These are phyloP conservation scores for Tetragnatha montana DNA, from an alignment of 2,888 invertebrate genomes.

Conservation along the genomic window DNA sequence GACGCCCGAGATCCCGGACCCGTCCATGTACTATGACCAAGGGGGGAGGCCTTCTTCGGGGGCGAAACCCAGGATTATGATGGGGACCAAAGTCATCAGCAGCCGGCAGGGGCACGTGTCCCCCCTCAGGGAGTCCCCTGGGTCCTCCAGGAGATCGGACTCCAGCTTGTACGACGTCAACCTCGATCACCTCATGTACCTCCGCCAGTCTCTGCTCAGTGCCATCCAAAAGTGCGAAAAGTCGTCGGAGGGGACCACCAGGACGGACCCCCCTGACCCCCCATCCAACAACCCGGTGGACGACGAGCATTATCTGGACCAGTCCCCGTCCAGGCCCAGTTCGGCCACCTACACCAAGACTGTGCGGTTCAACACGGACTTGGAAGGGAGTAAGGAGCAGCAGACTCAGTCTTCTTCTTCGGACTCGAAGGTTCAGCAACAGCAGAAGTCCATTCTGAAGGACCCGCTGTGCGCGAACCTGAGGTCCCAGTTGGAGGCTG, in stretches of 20 bases:
- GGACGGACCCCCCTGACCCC: neutral
- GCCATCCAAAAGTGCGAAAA: slow-evolving; percentile 74
- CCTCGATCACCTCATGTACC: slow-evolving; percentile 74
- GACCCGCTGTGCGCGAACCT: slow-evolving; percentile 73
- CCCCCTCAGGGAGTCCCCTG: slow-evolving; percentile 54
- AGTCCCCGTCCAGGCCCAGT: neutral
- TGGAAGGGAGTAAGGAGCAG: slow-evolving; percentile 60
- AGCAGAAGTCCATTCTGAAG: slow-evolving; percentile 73
- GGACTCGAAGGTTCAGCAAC: slow-evolving; percentile 28
- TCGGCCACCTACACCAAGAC: slow-evolving; percentile 70
- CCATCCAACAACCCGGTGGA: slow-evolving; percentile 8
- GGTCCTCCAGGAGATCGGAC: slow-evolving; percentile 60
- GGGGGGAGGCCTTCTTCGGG: slow-evolving; percentile 33
- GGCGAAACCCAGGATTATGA: slow-evolving; percentile 74
- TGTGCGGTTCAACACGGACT: slow-evolving; percentile 72
- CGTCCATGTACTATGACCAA: slow-evolving; percentile 73
- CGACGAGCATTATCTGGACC: slow-evolving; percentile 45
- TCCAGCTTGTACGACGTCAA: slow-evolving; percentile 71
- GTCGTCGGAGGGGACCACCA: slow-evolving; percentile 42
- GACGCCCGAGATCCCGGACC: slow-evolving; percentile 75
- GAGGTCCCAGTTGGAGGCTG: slow-evolving; percentile 71
- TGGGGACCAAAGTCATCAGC: slow-evolving; percentile 75
- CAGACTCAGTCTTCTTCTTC: slow-evolving; percentile 15
- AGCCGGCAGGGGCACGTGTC: slow-evolving; percentile 56
- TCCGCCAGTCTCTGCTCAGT: slow-evolving; percentile 74